Evolutionary conservation across 2,888 invertebrate genomes (phyloP), one percentile per base, ranked within the genome.

Genomic region (Heliconius ismenius): DNA sequence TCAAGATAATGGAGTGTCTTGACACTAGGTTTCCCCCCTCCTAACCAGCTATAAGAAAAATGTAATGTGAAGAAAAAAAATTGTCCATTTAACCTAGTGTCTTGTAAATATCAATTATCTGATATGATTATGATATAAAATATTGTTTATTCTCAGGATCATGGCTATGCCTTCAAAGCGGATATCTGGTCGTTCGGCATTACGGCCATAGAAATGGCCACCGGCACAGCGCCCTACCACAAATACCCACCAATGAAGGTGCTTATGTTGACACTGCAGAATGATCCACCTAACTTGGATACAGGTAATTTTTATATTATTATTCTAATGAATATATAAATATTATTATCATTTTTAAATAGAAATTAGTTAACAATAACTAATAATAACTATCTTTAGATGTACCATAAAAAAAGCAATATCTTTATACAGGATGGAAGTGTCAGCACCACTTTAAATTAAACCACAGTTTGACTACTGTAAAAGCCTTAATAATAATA

Each of bases 211-310:
- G 99, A 99, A 94, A 97, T 99, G 97, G 99, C 99, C 0, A 98
- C 98, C 2, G 98, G 98, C 21, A 99, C 99, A 0, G 99, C 99
- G 0, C 99, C 99, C 0, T 99, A 99, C 89, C 99, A 99, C 89
- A 99, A 98, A 90, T 99, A 98, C 89, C 99, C 99, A 54, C 99
- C 99, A 1, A 99, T 99, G 99, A 99, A 99, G 94, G 98, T 99
- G 74, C 95, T 99, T 76, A 99, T 99, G 99, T 93, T 99, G 81
- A 99, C 99, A 0, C 94, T 99, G 78, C 99, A 99, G 92, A 99
- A 99, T 87, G 99, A 99, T 86, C 99, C 99, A 18, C 99, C 99
- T 1, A 97, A 97, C 65, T 94, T 99, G 83, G 99, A 99, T 86
- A 98, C 99, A 74, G 97, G 96, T 87, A 84, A 77, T 76, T 64